A percentile compares a stretch with the other conserved stretches of the same genome.
These are phyloP conservation scores for Microcebus ravelobensis DNA, from an alignment of 2,113 vertebrate species.

Conservation along the genomic window DNA sequence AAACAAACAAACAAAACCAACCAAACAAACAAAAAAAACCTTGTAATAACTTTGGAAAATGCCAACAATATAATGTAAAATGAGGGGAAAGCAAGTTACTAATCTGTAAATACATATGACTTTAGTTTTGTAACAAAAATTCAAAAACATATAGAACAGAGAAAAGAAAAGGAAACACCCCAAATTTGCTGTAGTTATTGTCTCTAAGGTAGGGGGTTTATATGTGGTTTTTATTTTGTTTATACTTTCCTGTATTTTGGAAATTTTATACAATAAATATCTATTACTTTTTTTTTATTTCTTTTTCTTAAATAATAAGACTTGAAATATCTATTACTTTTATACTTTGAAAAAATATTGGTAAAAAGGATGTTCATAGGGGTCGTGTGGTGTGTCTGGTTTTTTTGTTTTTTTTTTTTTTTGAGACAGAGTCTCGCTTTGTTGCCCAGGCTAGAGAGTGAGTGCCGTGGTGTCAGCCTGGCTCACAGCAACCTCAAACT, in stretches of 20 bases:
- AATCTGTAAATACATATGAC: background rate
- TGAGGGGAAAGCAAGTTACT: background rate
- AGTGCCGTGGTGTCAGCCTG: too few species aligned
- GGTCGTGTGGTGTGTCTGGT: background rate
- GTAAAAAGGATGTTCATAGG: background rate
- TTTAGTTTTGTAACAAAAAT: conserved; percentile 12
- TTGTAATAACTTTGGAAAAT: background rate
- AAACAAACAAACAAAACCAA: too few species aligned
- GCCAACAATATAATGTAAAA: background rate
- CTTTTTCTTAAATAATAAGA: too few species aligned
- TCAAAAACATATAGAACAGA: background rate
- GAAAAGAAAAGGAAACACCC: background rate
- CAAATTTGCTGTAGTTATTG: background rate
- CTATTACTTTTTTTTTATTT: background rate
- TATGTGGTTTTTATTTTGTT: conserved; percentile 37
- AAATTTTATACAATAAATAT: conserved; percentile 47
- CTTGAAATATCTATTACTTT: conserved; percentile 20
- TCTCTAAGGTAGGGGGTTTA: background rate
- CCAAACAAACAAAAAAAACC: too few species aligned
- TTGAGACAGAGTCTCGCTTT: too few species aligned
- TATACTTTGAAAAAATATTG: background rate
- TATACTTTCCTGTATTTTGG: background rate
- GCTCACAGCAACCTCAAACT: too few species aligned
- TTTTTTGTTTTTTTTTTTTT: too few species aligned
- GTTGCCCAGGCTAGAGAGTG: too few species aligned